These are phyloP conservation scores for Silurus asotus DNA, from an alignment of 2,113 vertebrate species.

Conservation along the genomic window DNA sequence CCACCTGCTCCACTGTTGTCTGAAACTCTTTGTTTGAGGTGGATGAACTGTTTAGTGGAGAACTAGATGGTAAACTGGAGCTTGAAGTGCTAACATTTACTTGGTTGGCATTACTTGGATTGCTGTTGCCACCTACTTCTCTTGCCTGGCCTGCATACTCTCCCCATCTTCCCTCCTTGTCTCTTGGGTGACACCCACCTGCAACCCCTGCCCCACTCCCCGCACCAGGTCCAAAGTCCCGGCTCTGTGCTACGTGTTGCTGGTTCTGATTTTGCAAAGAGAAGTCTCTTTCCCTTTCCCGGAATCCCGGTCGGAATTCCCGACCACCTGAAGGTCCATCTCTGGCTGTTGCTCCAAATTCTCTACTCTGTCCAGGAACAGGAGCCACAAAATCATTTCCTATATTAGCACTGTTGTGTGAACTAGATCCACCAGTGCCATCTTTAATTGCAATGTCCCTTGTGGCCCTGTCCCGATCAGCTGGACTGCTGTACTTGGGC, in stretches of 20 bases:
- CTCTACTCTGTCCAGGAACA: constrained; percentile 67
- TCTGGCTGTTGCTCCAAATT: constrained; percentile 64
- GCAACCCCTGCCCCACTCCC: constrained; percentile 59
- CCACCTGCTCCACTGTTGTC: constrained; percentile 68
- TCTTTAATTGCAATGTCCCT: constrained; percentile 71
- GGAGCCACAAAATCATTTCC: constrained; percentile 68
- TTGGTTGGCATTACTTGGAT: constrained; percentile 65
- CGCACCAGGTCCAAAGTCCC: constrained; percentile 70
- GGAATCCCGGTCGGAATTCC: constrained; percentile 72
- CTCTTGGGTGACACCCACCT: constrained; percentile 67
- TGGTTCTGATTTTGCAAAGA: constrained; percentile 70
- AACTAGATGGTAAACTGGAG: constrained; percentile 64
- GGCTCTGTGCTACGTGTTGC: constrained; percentile 64
- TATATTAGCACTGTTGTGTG: constrained; percentile 61
- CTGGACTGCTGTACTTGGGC: constrained; percentile 72
- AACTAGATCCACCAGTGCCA: constrained; percentile 48
- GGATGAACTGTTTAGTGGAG: constrained; percentile 69
- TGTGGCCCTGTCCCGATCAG: constrained; percentile 68
- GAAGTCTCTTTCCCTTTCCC: constrained; percentile 75
- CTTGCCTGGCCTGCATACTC: constrained; percentile 73
- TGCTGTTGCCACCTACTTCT: constrained; percentile 66
- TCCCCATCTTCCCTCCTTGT: constrained; percentile 77
- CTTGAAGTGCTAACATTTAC: constrained; percentile 63
- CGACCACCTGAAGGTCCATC: constrained; percentile 69
- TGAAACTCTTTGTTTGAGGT: constrained; percentile 71